phyloP scores from a whole-genome alignment of 2,797 vertebrate genomes.

The Lagodon rhomboides region DNA sequence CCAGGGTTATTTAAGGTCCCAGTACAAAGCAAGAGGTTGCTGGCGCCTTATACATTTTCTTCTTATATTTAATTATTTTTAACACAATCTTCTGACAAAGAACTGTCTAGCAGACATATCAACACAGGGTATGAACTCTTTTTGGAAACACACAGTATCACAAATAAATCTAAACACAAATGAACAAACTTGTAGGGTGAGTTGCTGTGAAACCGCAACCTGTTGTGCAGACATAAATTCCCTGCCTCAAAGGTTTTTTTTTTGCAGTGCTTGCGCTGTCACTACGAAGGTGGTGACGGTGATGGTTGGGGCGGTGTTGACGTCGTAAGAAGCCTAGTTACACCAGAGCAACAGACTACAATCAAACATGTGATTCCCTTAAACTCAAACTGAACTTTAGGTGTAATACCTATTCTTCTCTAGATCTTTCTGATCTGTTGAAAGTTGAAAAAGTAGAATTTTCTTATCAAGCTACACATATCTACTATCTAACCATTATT shows the following conservation, averaged over 20 bases:
- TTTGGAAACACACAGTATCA: neutral
- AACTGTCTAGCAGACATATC: neutral
- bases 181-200: neutral
- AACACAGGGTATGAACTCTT: neutral
- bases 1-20: neutral
- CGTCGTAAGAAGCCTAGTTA: neutral
- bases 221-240: neutral
- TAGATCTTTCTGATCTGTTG: neutral
- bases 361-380: constrained; percentile 11
- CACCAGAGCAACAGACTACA: constrained; percentile 2
- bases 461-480: neutral
- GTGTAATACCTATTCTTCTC: neutral
- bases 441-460: neutral
- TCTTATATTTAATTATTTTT: neutral
- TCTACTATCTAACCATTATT: neutral
- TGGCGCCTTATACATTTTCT: too few species aligned
- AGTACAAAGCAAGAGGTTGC: neutral
- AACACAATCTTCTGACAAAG: neutral
- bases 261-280: constrained; percentile 17
- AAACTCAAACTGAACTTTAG: neutral
- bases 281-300: constrained; percentile 13
- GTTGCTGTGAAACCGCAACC: constrained; percentile 8
- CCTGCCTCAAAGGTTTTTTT: constrained; percentile 16
- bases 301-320: neutral
- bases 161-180: neutral